Conservation (phyloP, 2,113 vertebrate species). For the Ptilorrhoa leucosticta region DNA sequence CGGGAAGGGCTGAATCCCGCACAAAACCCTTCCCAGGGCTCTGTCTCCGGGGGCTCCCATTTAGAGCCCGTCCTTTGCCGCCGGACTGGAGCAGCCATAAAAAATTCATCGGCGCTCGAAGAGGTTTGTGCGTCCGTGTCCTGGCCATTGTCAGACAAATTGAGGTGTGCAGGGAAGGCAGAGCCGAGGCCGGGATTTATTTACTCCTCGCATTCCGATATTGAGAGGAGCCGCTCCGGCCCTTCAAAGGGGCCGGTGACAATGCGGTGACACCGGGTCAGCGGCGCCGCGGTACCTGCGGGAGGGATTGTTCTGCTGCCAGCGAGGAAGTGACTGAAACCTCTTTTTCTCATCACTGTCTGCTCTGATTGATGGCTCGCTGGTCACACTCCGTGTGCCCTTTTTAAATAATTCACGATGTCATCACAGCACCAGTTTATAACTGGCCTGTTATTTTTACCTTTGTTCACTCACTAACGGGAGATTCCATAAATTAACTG, state of each 20-base stretch:
- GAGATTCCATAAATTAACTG: conserved; percentile 92
- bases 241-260: conserved; percentile 95
- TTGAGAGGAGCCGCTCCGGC: conserved; percentile 82
- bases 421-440: conserved; percentile 97
- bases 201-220: conserved; percentile 89
- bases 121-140: conserved; percentile 81
- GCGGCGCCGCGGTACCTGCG: conserved; percentile 87
- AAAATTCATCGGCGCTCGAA: conserved; percentile 91
- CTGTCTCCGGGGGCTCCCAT: conserved; percentile 70
- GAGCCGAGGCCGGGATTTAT: conserved; percentile 90
- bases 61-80: conserved; percentile 75
- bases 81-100: conserved; percentile 89
- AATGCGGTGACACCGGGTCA: conserved; percentile 98
- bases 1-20: conserved; percentile 26
- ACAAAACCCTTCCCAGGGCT: conserved; percentile 64
- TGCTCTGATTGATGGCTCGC: conserved; percentile 99
- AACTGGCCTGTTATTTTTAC: conserved; percentile 98
- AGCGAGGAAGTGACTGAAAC: conserved; percentile 90
- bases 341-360: conserved; percentile 97
- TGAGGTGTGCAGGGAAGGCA: conserved; percentile 86
- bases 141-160: conserved; percentile 96
- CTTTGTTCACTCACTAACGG: conserved; percentile 91
- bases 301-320: conserved; percentile 94
- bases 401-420: conserved; percentile 99
- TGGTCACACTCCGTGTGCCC: conserved; percentile 97